Evolutionary conservation across 2,113 vertebrate genomes (phyloP).

Genomic region (Aix galericulata): DNA sequence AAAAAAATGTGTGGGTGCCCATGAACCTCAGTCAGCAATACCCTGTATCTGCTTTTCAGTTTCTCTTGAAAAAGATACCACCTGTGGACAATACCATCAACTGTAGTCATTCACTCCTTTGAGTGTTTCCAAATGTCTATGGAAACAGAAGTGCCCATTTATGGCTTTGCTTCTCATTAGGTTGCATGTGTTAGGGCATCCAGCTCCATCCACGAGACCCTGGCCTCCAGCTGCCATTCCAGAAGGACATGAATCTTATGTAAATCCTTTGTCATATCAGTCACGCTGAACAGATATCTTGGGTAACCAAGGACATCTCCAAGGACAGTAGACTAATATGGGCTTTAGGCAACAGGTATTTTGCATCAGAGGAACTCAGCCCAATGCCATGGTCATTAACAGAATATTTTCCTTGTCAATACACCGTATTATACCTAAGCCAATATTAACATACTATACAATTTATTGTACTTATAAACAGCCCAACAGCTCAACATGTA

Average conservation of each 20-base stretch:
- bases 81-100: not conserved
- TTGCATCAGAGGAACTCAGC: not conserved
- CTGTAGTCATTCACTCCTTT: not conserved
- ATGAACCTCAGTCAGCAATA: not conserved
- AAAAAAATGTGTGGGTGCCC: not conserved
- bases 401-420: not conserved
- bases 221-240: not conserved
- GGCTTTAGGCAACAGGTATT: not conserved
- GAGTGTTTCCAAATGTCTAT: not conserved
- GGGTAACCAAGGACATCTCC: not conserved
- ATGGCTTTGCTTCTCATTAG: not conserved
- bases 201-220: not conserved
- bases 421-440: not conserved
- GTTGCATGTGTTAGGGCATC: not conserved
- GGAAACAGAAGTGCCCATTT: not conserved
- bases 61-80: not conserved
- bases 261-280: fast-evolving
- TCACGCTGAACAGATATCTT: not conserved
- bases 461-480: not conserved
- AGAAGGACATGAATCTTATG: fast-evolving
- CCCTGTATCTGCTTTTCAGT: not conserved
- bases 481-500: not conserved
- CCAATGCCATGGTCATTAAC: fast-evolving
- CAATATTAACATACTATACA: not conserved
- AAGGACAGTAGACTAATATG: fast-evolving